Base-by-base conservation (phyloP, 2,888 invertebrate species). In the Apodemia duryi region DNA sequence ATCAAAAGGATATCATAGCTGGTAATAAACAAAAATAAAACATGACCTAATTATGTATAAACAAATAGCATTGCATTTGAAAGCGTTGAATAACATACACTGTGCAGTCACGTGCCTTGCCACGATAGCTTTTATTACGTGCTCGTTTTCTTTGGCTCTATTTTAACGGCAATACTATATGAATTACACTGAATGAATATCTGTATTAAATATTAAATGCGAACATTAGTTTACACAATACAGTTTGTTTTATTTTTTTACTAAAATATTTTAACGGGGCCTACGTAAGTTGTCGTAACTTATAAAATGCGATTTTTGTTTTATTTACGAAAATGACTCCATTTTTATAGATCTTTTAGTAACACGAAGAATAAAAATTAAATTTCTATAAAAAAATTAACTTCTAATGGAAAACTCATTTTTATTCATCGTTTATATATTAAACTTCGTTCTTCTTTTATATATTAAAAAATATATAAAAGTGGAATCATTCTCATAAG, bases 11-110 rank as follows among this genome's bases (percentile, higher is more conserved):
- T 57, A 29, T 13, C 28, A 57, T 32, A 57, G 11, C 28, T 32
- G 32, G 32, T 32, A 29, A 11, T 54, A 32, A 32, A 57, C 57
- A 57, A 57, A 57, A 54, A 29, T 57, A 57, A 57, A 57, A 32
- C 57, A 57, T 57, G 57, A 57, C 57, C 57, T 57, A 57, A 57
- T 57, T 57, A 29, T 57, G 57, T 57, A 57, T 57, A 57, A 57
- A 57, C 57, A 57, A 57, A 57, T 57, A 57, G 11, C 57, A 57
- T 29, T 29, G 57, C 57, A 54, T 54, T 54, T 54, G 28, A 54
- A 54, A 54, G 52, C 28, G 32, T 11, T 57, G 57, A 57, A 57
- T 57, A 57, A 57, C 46, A 46, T 13, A 46, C 57, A 29, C 32
- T 32, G 57, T 13, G 32, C 5, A 29, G 57, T 9, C 57, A 57